These are phyloP conservation scores for Solenopsis fugax DNA, from an alignment of 1,140 invertebrate genomes.

Conservation along the genomic window DNA sequence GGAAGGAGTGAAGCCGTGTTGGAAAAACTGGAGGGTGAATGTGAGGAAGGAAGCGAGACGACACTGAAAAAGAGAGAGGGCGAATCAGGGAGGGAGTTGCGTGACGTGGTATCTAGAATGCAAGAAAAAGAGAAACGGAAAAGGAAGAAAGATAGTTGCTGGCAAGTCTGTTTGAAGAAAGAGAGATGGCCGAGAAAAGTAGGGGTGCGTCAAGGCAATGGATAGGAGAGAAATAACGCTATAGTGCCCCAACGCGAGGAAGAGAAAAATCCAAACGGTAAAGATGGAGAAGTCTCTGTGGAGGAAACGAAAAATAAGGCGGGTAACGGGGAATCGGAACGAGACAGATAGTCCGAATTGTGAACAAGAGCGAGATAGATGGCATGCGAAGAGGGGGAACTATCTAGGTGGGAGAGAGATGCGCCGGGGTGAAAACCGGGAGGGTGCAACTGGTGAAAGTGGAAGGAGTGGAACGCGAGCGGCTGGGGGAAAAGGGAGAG, in stretches of 20 bases:
- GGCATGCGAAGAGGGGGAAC: neutral
- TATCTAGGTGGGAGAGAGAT: conserved; percentile 36
- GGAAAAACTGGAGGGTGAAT: conserved; percentile 41
- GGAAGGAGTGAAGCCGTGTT: conserved; percentile 40
- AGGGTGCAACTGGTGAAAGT: conserved; percentile 63
- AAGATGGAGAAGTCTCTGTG: conserved; percentile 7
- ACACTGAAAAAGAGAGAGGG: conserved; percentile 23
- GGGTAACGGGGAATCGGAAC: neutral
- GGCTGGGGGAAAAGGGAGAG: conserved; percentile 47
- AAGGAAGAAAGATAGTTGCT: neutral
- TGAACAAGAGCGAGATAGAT: conserved; percentile 18
- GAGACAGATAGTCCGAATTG: conserved; percentile 29
- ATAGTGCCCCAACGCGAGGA: neutral
- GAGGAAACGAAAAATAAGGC: conserved; percentile 15
- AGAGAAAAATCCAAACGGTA: neutral
- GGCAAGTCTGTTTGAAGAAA: conserved; percentile 7
- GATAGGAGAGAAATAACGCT: neutral
- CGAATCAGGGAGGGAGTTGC: conserved; percentile 39
- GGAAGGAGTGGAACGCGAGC: conserved; percentile 40
- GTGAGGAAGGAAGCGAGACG: conserved; percentile 7
- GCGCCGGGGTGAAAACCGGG: conserved; percentile 44
- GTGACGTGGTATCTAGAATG: conserved; percentile 25
- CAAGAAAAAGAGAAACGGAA: conserved; percentile 15
- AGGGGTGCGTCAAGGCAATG: neutral
- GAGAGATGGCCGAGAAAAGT: conserved; percentile 11